Base-by-base conservation (phyloP, 2,797 vertebrate genomes). In the Taenioides sp. region DNA sequence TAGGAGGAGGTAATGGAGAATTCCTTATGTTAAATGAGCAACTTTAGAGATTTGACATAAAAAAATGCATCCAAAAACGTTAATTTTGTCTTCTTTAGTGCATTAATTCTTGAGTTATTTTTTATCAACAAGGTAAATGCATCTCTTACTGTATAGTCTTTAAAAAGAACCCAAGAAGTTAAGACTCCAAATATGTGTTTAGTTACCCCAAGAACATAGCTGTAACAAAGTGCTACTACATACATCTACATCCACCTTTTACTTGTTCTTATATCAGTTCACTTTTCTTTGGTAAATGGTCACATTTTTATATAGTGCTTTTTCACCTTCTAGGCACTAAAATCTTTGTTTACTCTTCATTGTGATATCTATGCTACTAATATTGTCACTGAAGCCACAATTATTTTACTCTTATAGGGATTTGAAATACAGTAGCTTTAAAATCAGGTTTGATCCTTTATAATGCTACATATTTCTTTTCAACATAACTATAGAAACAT, bases 11-110 rank as follows among this genome's bases (percentile, higher is more conserved):
- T 82, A 80, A 82, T 73, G 16, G 80, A 70, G 64, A 79, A 81
- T 79, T 76, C 78, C 87, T 86, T 73, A 64, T 85, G 80, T 84
- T 83, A 92, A 91, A 86, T 88, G 83, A 92, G 87, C 84, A 88
- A 83, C 74, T 74, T 72, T 40, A 67, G 61, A 23, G 7, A 37
- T 14, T 47, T 63, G 31, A 23, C 20, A 11, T 16, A 28, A 9
- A 28, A 25, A 0, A 59, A 16, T 59, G 10, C 34, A 37, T 37
- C 34, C 34, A 37, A 37, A 37, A 37, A 34, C 1, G 7, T 34
- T 34, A 34, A 34, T 31, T 31, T 31, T 31, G 28, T 34, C 6
- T 7, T 7, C 31, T 34, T 34, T 34, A 7, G 6, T 34, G 7
- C 31, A 7, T 34, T 34, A 7, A 34, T 34, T 34, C 31, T 34